Conservation (phyloP, 1,140 invertebrate species). For the Heliconius melpomene region DNA sequence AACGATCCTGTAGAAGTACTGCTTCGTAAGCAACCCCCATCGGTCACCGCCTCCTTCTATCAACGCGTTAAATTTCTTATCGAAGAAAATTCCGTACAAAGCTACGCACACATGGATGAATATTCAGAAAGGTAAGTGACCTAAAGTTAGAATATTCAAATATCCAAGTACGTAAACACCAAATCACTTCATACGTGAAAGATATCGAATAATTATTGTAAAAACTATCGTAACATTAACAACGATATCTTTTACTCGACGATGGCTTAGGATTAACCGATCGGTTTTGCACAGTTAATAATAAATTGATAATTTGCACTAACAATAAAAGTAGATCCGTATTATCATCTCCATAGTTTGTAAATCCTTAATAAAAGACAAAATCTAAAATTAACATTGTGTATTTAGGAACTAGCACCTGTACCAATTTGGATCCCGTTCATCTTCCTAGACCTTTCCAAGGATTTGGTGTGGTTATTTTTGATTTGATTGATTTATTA, state of each 20-base stretch:
- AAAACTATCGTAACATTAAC: slow-evolving; percentile 20
- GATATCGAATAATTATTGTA: slow-evolving; percentile 53
- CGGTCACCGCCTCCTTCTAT: slow-evolving; percentile 98
- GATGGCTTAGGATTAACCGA: slow-evolving; percentile 61
- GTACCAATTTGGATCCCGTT: slow-evolving; percentile 69
- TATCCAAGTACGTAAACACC: slow-evolving; percentile 52
- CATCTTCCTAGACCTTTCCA: slow-evolving; percentile 77
- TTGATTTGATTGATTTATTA: slow-evolving; percentile 62
- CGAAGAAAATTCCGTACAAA: slow-evolving; percentile 98
- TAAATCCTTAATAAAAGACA: slow-evolving; percentile 59
- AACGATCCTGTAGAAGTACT: slow-evolving; percentile 97
- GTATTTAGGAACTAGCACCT: slow-evolving; percentile 73
- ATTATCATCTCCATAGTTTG: slow-evolving; percentile 68
- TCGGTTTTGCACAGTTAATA: slow-evolving; percentile 67
- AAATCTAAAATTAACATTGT: slow-evolving; percentile 66
- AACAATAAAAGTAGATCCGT: slow-evolving; percentile 70
- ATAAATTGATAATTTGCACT: slow-evolving; percentile 73
- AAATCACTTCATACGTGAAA: slow-evolving; percentile 71
- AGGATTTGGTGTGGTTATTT: slow-evolving; percentile 81
- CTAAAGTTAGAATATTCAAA: slow-evolving; percentile 35
- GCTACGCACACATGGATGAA: slow-evolving; percentile 97
- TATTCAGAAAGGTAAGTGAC: slow-evolving; percentile 97
- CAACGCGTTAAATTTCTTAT: slow-evolving; percentile 99
- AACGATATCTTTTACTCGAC: slow-evolving; percentile 66
- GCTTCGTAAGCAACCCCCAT: slow-evolving; percentile 96